These are phyloP conservation scores for Molanna angustata DNA, from an alignment of 2,888 invertebrate genomes.

Conservation along the genomic window DNA sequence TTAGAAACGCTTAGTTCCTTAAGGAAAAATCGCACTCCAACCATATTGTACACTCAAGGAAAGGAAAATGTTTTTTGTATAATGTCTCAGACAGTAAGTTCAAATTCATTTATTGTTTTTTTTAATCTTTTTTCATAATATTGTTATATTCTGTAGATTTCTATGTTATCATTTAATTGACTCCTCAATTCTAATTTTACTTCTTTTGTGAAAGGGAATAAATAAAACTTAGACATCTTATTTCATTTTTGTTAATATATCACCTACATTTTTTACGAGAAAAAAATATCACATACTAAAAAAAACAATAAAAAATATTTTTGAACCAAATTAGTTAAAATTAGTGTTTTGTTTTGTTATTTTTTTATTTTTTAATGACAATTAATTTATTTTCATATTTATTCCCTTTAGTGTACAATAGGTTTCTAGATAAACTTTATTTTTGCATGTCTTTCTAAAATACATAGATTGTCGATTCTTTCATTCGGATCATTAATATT, in stretches of 20 bases:
- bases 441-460: conserved; percentile 2
- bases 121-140: conserved; percentile 3
- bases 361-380: conserved; percentile 25
- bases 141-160: conserved; percentile 8
- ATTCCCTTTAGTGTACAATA: conserved; percentile 59
- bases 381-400: conserved; percentile 32
- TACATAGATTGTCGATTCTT: not conserved
- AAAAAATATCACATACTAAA: not conserved
- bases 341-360: conserved; percentile 20
- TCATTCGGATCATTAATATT: not conserved
- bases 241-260: not conserved
- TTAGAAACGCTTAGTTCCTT: too few relatives aligned
- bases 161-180: conserved; percentile 1
- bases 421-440: conserved; percentile 21
- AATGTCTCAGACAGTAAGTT: conserved; percentile 10
- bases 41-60: conserved; percentile 56
- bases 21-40: too few relatives aligned
- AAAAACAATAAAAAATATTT: conserved; percentile 7
- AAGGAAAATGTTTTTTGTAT: conserved; percentile 36
- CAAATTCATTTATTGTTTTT: conserved; percentile 8
- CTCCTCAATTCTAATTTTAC: conserved; percentile 1
- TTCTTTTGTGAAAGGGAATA: conserved; percentile 22
- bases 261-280: not conserved
- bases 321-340: conserved; percentile 1
- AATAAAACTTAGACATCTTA: conserved; percentile 7